Evolutionary conservation across 2,888 invertebrate species (phyloP), one percentile per base, ranked within the genome.

Genomic region (Papilio demoleus): DNA sequence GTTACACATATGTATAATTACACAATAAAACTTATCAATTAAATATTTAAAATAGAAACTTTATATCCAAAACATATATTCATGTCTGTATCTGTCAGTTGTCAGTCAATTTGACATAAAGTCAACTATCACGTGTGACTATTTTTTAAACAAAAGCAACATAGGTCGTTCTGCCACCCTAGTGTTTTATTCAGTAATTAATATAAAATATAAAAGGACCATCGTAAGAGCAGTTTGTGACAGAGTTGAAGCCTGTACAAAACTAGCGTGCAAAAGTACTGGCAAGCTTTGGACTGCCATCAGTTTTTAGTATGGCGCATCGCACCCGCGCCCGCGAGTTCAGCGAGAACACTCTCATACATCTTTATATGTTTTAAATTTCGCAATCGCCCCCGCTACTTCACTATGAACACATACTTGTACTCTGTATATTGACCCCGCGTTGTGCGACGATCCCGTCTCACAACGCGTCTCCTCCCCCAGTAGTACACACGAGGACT

Each of bases 341-440:
- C n/a, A n/a, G n/a, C n/a, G n/a, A n/a, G n/a, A n/a, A n/a, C n/a
- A n/a, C n/a, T n/a, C n/a, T n/a, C n/a, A n/a, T n/a, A n/a, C n/a
- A n/a, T n/a, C n/a, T n/a, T n/a, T n/a, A n/a, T n/a, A n/a, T n/a
- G n/a, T n/a, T n/a, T n/a, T n/a, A n/a, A n/a, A n/a, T n/a, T n/a
- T n/a, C n/a, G n/a, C n/a, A n/a, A n/a, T n/a, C n/a, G n/a, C n/a
- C n/a, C n/a, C n/a, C n/a, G n/a, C n/a, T n/a, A n/a, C n/a, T n/a
- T n/a, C n/a, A n/a, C n/a, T n/a, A n/a, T n/a, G n/a, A n/a, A n/a
- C 36, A 36, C 11, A 36, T 36, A 36, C 12, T 36, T n/a, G 6
- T 31, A 38, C 64, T 27, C 63, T 68, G 69, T 65, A 61, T 69
- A 65, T 69, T 69, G 69, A 69, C 69, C 69, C 68, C 64, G 63